Percentiles rank a stretch among this genome's conserved stretches.
These are phyloP conservation scores for Pituophis catenifer DNA, from an alignment of 2,113 vertebrate species.

Conservation along the genomic window DNA sequence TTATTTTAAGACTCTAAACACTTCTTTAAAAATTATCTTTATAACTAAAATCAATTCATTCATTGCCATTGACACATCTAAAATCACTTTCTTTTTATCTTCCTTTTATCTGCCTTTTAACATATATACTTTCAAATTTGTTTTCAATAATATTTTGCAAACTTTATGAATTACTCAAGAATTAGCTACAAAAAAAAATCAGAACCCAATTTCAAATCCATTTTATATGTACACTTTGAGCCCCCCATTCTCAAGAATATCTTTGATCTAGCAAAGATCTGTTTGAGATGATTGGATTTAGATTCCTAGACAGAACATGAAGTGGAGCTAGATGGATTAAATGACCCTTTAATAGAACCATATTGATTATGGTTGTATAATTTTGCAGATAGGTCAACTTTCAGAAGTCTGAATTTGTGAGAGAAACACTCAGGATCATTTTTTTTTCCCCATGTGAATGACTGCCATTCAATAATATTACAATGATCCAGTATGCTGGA, in stretches of 20 bases:
- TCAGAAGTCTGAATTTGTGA: neutral
- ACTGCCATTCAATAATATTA: neutral
- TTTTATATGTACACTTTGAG: neutral
- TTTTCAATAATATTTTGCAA: neutral
- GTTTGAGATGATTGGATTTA: neutral
- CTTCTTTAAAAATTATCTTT: neutral
- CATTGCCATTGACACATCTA: too few species aligned
- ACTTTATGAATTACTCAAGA: neutral
- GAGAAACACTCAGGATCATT: neutral
- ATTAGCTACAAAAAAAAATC: neutral
- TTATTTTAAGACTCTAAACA: neutral
- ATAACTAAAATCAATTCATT: neutral
- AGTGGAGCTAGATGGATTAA: neutral
- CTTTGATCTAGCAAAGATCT: neutral
- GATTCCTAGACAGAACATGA: neutral
- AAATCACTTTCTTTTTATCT: neutral
- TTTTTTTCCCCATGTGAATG: neutral
- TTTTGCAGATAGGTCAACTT: neutral
- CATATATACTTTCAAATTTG: neutral
- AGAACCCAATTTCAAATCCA: neutral
- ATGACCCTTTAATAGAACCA: neutral
- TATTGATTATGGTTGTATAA: neutral
- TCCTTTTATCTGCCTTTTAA: neutral
- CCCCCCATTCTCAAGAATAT: neutral
- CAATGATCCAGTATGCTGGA: neutral